Evolutionary conservation across 2,113 vertebrate genomes (phyloP).

Genomic region (Meriones unguiculatus): DNA sequence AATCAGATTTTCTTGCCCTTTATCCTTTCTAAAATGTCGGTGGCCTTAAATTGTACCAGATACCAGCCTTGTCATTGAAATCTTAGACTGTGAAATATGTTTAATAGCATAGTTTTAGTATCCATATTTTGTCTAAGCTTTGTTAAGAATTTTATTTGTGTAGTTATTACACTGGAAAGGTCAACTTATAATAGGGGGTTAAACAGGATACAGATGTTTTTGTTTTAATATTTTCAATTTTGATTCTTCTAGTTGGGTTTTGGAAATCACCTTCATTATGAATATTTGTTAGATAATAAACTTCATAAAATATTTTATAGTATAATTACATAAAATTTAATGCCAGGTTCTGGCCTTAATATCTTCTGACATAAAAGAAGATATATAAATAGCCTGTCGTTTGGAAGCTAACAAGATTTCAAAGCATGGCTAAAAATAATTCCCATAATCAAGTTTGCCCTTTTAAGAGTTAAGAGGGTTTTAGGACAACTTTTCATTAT

Average conservation of each 20-base stretch:
- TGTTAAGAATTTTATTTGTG: conserved; percentile 47
- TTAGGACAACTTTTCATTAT: conserved; percentile 28
- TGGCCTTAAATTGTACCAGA: conserved; percentile 7
- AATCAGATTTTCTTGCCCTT: conserved; percentile 62
- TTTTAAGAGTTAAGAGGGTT: conserved; percentile 64
- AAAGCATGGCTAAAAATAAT: conserved; percentile 60
- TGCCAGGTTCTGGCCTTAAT: conserved; percentile 26
- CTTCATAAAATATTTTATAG: conserved; percentile 62
- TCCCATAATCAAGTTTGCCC: conserved; percentile 57
- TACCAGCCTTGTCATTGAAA: conserved; percentile 34
- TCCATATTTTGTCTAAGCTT: conserved; percentile 22
- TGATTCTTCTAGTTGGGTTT: conserved; percentile 14
- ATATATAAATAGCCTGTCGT: conserved; percentile 41
- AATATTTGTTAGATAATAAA: conserved; percentile 36
- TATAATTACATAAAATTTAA: conserved; percentile 62
- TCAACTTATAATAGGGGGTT: conserved; percentile 36
- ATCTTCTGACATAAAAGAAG: conserved; percentile 29
- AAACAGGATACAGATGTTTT: conserved; percentile 25
- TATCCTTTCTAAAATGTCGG: conserved; percentile 58
- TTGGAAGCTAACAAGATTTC: conserved; percentile 43
- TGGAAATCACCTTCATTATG: conserved; percentile 57
- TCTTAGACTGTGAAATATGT: conserved; percentile 32
- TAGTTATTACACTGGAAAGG: conserved; percentile 8
- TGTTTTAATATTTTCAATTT: conserved; percentile 21
- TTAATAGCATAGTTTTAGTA: conserved; percentile 49